These are phyloP conservation scores for Varecia variegata DNA, from an alignment of 2,797 vertebrate genomes.

Conservation along the genomic window DNA sequence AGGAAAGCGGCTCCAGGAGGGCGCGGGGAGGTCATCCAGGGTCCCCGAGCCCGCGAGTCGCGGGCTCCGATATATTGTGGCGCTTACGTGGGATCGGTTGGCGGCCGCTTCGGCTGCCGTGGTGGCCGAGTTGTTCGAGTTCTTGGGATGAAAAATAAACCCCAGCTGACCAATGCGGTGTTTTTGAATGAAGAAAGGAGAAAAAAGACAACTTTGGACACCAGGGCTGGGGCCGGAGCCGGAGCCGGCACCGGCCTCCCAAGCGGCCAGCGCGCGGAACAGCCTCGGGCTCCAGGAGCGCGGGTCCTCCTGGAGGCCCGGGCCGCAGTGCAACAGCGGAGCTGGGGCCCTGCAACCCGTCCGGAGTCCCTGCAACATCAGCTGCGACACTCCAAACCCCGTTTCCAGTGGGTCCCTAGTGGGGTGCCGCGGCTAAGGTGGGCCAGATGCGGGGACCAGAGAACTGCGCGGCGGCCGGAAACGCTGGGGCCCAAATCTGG, in stretches of 20 bases:
- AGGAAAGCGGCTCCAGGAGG: not conserved
- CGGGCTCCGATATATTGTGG: not conserved
- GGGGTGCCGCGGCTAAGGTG: not conserved
- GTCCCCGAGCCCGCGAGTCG: not conserved
- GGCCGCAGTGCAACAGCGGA: not conserved
- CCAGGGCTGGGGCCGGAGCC: not conserved
- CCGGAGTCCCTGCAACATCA: not conserved
- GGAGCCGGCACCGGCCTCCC: not conserved
- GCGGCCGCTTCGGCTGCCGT: not conserved
- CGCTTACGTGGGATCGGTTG: not conserved
- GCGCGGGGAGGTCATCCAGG: not conserved
- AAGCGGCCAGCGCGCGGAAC: not conserved
- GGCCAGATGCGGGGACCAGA: not conserved
- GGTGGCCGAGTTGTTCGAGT: not conserved
- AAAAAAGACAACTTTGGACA: slow-evolving; percentile 18
- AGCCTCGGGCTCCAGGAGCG: not conserved
- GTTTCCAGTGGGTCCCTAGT: not conserved
- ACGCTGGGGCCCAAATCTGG: slow-evolving; percentile 48
- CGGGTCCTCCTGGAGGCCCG: not conserved
- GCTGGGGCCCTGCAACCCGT: not conserved
- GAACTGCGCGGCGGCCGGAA: not conserved
- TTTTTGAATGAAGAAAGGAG: not conserved
- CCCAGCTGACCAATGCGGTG: not conserved
- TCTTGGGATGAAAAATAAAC: not conserved
- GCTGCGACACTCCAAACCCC: not conserved